Conservation (phyloP, 2,888 invertebrate genomes). For the Chrysolina americana region DNA sequence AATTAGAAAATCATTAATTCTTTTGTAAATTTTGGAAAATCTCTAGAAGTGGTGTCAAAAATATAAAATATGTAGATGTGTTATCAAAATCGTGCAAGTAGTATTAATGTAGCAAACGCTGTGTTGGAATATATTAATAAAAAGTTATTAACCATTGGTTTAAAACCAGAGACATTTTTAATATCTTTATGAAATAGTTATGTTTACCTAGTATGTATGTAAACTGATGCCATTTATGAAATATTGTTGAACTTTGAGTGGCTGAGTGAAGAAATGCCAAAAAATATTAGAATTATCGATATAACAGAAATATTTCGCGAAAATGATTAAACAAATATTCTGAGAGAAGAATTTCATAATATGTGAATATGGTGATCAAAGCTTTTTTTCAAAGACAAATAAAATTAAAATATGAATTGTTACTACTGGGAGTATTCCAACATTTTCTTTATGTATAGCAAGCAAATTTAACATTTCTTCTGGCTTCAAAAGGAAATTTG, state of each 20-base stretch:
- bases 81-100: constrained; percentile 43
- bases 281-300: neutral
- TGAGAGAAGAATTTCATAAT: no score
- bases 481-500: no score
- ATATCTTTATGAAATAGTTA: neutral
- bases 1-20: constrained; percentile 40
- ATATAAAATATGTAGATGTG: constrained; percentile 40
- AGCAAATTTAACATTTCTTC: no score
- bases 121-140: constrained; percentile 10
- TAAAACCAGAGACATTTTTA: neutral
- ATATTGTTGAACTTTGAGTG: neutral
- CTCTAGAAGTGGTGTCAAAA: constrained; percentile 48
- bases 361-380: no score
- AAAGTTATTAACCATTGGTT: constrained; percentile 16
- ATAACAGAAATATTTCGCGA: constrained; percentile 9
- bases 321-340: no score
- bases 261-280: constrained; percentile 1
- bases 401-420: no score
- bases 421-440: no score
- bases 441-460: no score
- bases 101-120: constrained; percentile 22
- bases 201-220: neutral
- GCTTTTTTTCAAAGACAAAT: no score
- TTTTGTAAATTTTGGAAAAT: constrained; percentile 47
- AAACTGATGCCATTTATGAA: neutral